phyloP scores from a whole-genome alignment of 2,797 vertebrate genomes.

The Todus mexicanus region DNA sequence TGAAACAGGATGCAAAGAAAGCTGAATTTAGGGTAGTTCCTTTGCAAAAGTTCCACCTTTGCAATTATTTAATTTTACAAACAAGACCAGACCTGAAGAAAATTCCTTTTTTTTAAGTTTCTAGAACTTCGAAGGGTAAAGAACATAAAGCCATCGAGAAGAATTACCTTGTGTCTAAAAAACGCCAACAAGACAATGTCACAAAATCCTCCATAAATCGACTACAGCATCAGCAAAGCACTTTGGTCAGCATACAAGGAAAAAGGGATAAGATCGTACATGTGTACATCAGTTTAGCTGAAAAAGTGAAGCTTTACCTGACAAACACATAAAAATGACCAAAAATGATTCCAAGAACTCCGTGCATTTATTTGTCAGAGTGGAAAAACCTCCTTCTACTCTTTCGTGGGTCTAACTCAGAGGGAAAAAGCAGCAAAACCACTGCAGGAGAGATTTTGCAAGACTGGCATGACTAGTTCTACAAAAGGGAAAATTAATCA shows the following conservation, averaged over 20 bases:
- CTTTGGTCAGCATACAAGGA: background rate
- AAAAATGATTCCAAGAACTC: background rate
- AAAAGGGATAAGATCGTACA: background rate
- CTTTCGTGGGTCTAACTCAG: background rate
- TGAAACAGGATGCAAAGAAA: background rate
- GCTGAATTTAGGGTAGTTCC: background rate
- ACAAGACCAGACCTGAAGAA: background rate
- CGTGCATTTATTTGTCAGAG: background rate
- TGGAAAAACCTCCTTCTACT: background rate
- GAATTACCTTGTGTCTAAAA: background rate
- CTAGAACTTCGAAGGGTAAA: background rate
- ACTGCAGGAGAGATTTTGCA: background rate
- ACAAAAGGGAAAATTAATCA: background rate
- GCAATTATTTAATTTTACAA: background rate
- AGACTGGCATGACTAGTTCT: background rate
- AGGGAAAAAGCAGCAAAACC: background rate
- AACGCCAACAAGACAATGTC: background rate
- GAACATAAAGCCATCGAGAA: background rate
- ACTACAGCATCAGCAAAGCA: background rate
- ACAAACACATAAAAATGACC: background rate
- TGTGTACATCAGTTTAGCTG: background rate
- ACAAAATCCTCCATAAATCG: background rate
- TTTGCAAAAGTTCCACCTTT: background rate
- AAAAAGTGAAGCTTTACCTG: background rate
- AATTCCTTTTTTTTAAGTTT: background rate